Base-by-base conservation (phyloP, 1,140 invertebrate species). In the Drosophila erecta region DNA sequence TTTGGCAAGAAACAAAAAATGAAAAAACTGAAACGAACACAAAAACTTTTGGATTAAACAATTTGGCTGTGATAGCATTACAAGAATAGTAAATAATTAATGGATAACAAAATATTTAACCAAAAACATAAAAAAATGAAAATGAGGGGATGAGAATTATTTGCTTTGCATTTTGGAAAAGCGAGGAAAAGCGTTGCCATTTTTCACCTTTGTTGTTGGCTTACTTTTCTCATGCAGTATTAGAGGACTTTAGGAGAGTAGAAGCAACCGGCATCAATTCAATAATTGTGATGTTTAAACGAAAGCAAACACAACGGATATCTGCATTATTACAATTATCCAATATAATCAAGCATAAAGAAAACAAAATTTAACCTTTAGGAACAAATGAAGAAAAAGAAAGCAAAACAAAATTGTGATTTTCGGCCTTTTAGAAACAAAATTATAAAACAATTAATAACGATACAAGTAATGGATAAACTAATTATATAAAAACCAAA, bases 41-140 rank as follows among this genome's bases (percentile, higher is more conserved):
- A 60, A 87, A 85, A 81, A 89, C 70, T 79, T 91, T 92, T 91
- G 90, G 90, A 90, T 91, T 86, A 90, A 89, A 92, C 80, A 91
- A 92, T 92, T 92, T 92, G 90, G 90, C 90, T 92, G 90, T 92
- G 90, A 92, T 92, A 92, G 90, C 84, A 80, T 90, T 89, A 87
- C 61, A 76, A 58, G 71, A 73, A 76, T 79, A 81, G 47, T 69
- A 37, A 80, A 67, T 64, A 74, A 67, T 64, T 65, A 71, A 67
- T 72, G 65, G 46, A 65, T 43, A 57, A 66, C 54, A 76, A 27
- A 61, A 58, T 70, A 84, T 60, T 44, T 41, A 66, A 74, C 47
- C 65, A 43, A 69, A 57, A 71, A 75, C 46, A 41, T 55, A 65
- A 46, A 37, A 37, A 5, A 56, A 71, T 65, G 37, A 14, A 65